Conservation (phyloP, 1,140 invertebrate species). For the Heterodera schachtii region DNA sequence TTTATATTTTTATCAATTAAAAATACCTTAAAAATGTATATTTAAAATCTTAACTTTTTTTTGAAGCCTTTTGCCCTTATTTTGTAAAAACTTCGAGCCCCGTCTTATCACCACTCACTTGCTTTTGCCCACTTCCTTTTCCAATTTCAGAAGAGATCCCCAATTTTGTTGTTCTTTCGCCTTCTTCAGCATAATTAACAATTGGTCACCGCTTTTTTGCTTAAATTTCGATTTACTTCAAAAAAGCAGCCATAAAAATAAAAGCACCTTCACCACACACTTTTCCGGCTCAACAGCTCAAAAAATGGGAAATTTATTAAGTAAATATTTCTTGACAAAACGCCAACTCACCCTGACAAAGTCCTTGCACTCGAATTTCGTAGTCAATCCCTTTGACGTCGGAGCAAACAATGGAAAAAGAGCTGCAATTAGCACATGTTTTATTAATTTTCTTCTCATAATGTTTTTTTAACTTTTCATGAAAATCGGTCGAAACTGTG, state of each 20-base stretch:
- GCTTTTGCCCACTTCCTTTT: conserved; percentile 44
- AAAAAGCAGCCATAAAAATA: background rate
- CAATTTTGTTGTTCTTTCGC: conserved; percentile 44
- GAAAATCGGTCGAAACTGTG: conserved; percentile 32
- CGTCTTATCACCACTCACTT: conserved; percentile 26
- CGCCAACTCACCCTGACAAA: conserved; percentile 20
- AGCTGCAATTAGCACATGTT: conserved; percentile 37
- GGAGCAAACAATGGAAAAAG: conserved; percentile 42
- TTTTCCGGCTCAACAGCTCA: conserved; percentile 44
- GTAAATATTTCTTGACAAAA: too few species aligned
- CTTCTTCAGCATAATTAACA: conserved; percentile 59
- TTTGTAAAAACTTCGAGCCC: too few species aligned
- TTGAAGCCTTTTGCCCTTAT: too few species aligned
- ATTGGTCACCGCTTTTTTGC: conserved; percentile 47
- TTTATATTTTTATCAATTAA: too few species aligned
- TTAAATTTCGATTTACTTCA: conserved; percentile 2
- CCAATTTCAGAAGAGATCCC: conserved; percentile 49
- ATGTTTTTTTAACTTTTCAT: conserved; percentile 39
- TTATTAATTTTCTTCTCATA: background rate
- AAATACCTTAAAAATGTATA: too few species aligned
- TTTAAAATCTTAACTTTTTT: too few species aligned
- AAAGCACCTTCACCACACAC: conserved; percentile 43
- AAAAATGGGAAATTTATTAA: background rate
- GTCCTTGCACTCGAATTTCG: conserved; percentile 43
- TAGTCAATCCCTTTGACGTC: conserved; percentile 52